Conservation (phyloP, 2,888 invertebrate species). For the Emmelina monodactyla region DNA sequence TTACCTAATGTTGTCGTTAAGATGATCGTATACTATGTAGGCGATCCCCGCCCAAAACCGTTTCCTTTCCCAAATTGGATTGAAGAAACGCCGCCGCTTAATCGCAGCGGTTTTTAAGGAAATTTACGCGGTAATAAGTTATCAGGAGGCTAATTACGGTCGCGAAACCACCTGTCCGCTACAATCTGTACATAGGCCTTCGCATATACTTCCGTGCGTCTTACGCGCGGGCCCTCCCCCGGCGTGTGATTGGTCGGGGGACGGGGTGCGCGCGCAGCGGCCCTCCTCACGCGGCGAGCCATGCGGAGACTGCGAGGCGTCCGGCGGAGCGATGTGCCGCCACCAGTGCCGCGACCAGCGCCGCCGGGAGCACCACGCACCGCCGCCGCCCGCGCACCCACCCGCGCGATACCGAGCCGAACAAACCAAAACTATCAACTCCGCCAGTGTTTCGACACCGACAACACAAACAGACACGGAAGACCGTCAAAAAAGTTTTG, state of each 20-base stretch:
- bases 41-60: no score
- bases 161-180: conserved; percentile 66
- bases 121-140: conserved; percentile 62
- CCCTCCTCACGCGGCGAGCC: conserved; percentile 50
- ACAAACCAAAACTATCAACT: conserved; percentile 5
- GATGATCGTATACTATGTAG: no score
- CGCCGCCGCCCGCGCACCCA: conserved; percentile 24
- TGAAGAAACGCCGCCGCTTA: conserved; percentile 26
- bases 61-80: conserved; percentile 3
- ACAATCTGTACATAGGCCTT: conserved; percentile 65
- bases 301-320: conserved; percentile 44
- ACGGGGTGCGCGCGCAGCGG: conserved; percentile 54
- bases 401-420: conserved; percentile 15
- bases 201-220: conserved; percentile 66
- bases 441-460: neutral
- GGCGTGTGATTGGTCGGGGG: conserved; percentile 42
- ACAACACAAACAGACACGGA: neutral
- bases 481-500: neutral
- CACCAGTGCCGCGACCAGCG: conserved; percentile 38
- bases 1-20: no score
- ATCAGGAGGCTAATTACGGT: conserved; percentile 62
- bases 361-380: conserved; percentile 41
- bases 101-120: conserved; percentile 48
- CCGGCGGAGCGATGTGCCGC: conserved; percentile 49
- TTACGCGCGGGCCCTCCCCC: conserved; percentile 60